Percentiles rank a stretch among this genome's conserved stretches.
Evolutionary conservation across 2,113 vertebrate genomes (phyloP).

Genomic region (Epinephelus lanceolatus): DNA sequence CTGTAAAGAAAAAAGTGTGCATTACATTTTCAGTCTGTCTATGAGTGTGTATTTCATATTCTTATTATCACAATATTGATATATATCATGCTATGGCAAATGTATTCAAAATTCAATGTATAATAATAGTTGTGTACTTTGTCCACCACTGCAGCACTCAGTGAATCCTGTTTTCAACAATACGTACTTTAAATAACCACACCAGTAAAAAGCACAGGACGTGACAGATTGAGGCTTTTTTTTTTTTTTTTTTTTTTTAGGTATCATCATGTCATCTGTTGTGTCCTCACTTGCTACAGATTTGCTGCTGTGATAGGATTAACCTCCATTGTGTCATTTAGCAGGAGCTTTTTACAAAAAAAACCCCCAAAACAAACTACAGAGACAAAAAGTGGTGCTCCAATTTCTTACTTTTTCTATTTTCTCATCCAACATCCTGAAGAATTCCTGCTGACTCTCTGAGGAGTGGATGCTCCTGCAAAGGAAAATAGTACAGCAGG

Average conservation of each 20-base stretch:
- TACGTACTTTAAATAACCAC: conserved; percentile 26
- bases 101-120: background rate
- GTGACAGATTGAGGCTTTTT: conserved; percentile 47
- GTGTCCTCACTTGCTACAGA: conserved; percentile 45
- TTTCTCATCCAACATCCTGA: conserved; percentile 99
- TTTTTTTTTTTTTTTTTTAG: background rate
- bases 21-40: background rate
- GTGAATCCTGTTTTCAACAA: conserved; percentile 2
- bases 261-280: conserved; percentile 40
- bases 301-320: conserved; percentile 52
- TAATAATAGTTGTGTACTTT: too few relatives aligned
- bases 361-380: background rate
- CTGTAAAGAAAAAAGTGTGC: conserved; percentile 72
- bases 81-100: background rate
- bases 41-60: background rate
- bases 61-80: background rate
- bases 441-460: conserved; percentile 99
- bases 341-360: background rate
- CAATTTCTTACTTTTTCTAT: conserved; percentile 92
- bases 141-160: background rate
- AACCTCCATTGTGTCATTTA: conserved; percentile 47
- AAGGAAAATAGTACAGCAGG: conserved; percentile 20
- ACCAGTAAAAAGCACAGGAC: conserved; percentile 2
- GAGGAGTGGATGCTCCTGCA: conserved; percentile 96
- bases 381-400: conserved; percentile 10